Evolutionary conservation across 1,140 invertebrate species (phyloP).

Genomic region (Drosophila kikkawai): DNA sequence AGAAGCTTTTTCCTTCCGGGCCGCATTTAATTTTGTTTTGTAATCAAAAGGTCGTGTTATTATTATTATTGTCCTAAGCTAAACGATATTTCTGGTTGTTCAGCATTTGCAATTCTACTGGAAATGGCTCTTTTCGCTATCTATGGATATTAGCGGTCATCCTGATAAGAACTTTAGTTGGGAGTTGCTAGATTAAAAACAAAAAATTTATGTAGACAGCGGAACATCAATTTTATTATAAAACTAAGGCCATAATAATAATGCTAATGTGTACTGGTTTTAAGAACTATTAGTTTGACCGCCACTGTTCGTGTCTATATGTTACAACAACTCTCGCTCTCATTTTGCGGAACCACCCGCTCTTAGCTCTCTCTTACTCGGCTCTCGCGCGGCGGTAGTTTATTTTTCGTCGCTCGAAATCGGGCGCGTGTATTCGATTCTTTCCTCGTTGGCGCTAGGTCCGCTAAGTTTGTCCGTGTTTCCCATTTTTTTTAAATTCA

Average conservation of each 20-base stretch:
- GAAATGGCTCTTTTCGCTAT: not conserved
- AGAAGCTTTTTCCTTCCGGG: slow-evolving; percentile 36
- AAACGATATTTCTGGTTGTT: slow-evolving; percentile 11
- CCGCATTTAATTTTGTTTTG: slow-evolving; percentile 21
- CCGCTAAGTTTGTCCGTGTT: slow-evolving; percentile 76
- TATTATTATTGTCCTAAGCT: slow-evolving; percentile 13
- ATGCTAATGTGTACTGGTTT: not conserved
- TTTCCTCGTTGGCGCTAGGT: slow-evolving; percentile 80
- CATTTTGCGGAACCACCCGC: slow-evolving; percentile 12
- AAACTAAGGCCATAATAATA: not conserved
- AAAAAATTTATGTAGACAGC: not conserved
- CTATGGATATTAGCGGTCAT: not conserved
- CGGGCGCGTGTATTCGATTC: slow-evolving; percentile 75
- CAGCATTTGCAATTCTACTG: not conserved
- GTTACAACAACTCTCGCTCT: slow-evolving; percentile 55
- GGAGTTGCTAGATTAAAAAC: not conserved
- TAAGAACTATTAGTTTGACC: not conserved
- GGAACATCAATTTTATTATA: not conserved
- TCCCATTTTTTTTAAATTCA: slow-evolving; percentile 70
- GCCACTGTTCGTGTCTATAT: slow-evolving; percentile 7
- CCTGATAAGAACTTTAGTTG: slow-evolving; percentile 1
- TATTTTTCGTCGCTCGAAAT: slow-evolving; percentile 47
- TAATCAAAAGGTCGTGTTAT: slow-evolving; percentile 13
- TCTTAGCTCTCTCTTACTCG: slow-evolving; percentile 20
- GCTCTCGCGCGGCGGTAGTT: slow-evolving; percentile 52